Percentiles rank a stretch among this genome's conserved stretches.
phyloP scores from a whole-genome alignment of 2,888 invertebrate genomes.

The Ditylenchus weischeri region DNA sequence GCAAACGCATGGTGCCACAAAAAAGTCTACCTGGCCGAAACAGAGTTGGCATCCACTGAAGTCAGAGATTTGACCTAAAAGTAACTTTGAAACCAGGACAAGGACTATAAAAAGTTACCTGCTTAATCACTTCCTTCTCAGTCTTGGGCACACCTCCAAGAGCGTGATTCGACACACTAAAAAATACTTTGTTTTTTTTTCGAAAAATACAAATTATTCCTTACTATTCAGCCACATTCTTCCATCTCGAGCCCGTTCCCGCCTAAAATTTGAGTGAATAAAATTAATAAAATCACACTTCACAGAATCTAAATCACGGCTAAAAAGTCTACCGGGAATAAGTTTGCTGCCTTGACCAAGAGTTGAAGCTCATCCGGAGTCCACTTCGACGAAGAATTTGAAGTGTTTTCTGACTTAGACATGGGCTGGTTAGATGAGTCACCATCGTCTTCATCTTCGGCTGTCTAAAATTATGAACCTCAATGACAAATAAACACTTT shows the following conservation, averaged over 20 bases:
- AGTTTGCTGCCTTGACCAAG: conserved; percentile 90
- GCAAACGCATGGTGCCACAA: too few relatives aligned
- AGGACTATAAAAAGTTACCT: conserved; percentile 67
- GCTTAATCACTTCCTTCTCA: conserved; percentile 87
- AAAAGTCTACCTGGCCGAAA: conserved; percentile 8
- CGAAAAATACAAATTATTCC: too few relatives aligned
- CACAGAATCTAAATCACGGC: conserved; percentile 66
- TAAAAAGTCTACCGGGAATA: conserved; percentile 71
- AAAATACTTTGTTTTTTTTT: too few relatives aligned
- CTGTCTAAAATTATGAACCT: background rate
- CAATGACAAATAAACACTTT: background rate
- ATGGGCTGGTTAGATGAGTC: background rate
- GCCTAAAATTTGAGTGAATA: conserved; percentile 62
- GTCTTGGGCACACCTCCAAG: conserved; percentile 67
- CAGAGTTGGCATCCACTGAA: conserved; percentile 12
- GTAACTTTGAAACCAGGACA: background rate
- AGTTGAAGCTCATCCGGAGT: conserved; percentile 78
- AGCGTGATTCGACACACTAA: conserved; percentile 73
- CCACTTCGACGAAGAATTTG: conserved; percentile 67
- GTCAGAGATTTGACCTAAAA: conserved; percentile 47
- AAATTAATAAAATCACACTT: background rate
- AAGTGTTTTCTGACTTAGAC: background rate
- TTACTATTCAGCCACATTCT: conserved; percentile 75
- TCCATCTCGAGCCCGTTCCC: conserved; percentile 68
- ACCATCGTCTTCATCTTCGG: conserved; percentile 9